Evolutionary conservation across 2,113 vertebrate genomes (phyloP), one percentile per base, ranked within the genome.

Genomic region (Hippocampus guttulatus): DNA sequence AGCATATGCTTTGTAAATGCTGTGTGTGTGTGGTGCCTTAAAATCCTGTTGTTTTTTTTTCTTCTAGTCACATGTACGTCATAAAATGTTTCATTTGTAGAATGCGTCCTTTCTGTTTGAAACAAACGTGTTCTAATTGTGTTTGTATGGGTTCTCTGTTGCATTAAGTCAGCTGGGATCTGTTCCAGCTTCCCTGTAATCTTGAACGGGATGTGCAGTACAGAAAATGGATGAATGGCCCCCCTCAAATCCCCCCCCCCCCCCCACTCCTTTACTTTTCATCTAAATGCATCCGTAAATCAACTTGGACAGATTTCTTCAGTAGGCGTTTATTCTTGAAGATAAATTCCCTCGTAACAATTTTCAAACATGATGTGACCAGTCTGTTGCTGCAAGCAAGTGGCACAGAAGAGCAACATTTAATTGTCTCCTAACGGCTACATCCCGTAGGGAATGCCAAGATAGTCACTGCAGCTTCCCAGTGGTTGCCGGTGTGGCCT

Each of bases 281-380:
- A 78, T 73, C 64, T 55, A 68, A 76, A 76, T 70, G 61, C 25
- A 57, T 25, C 33, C 57, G 70, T 78, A 14, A 75, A 55, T 67
- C 23, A 60, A 64, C 30, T 30, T 25, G 54, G 43, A 49, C 27
- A 12, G 67, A 49, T 64, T 47, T 51, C 65, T 65, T 63, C 58
- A 73, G 69, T 60, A 66, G 49, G 58, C 33, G 30, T 76, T 80
- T 62, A 41, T 63, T 65, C 69, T 64, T n/a, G 23, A 15, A 55
- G 70, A 66, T 25, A n/a, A 69, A 66, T 65, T 43, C 14, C 55
- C 25, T 27, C 9, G 5, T 15, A 16, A 27, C 18, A 33, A 38
- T 71, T 71, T n/a, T 33, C 61, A 40, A 18, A 60, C 45, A 67
- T 75, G 18, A n/a, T 23, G 70, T 43, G 49, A 11, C 47, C 18